Percentiles rank a stretch among this genome's conserved stretches.
phyloP scores from a whole-genome alignment of 2,888 invertebrate species.

The Tanytarsus gracilentus region DNA sequence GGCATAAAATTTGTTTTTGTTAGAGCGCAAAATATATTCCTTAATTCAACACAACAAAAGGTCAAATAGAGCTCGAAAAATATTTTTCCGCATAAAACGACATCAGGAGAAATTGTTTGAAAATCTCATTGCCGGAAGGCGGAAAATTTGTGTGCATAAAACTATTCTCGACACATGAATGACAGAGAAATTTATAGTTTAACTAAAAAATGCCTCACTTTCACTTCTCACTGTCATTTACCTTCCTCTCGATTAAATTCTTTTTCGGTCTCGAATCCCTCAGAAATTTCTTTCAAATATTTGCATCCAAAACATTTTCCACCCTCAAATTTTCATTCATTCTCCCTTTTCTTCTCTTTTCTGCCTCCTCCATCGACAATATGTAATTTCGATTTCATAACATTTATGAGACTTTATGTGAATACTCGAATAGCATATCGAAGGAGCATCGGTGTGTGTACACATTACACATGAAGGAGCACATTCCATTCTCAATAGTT shows the following conservation, averaged over 20 bases:
- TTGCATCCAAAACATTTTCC: slow-evolving; percentile 1
- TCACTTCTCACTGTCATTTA: background rate
- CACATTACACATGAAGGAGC: background rate
- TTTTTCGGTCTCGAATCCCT: background rate
- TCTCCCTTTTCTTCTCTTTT: background rate
- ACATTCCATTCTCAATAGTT: slow-evolving; percentile 3
- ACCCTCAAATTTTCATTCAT: background rate
- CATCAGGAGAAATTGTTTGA: too few species aligned
- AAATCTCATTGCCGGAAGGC: too few species aligned
- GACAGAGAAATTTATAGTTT: too few species aligned
- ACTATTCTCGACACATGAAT: too few species aligned
- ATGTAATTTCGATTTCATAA: slow-evolving; percentile 27
- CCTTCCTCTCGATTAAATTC: slow-evolving; percentile 5
- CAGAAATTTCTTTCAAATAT: slow-evolving; percentile 16
- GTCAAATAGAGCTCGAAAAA: too few species aligned
- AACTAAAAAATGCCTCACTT: background rate
- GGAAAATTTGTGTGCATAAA: too few species aligned
- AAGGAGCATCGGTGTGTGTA: background rate
- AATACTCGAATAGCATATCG: slow-evolving; percentile 8
- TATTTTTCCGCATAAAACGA: too few species aligned
- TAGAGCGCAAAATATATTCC: too few species aligned
- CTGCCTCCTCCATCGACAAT: slow-evolving; percentile 3
- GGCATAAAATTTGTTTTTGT: too few species aligned
- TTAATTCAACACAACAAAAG: too few species aligned
- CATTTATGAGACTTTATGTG: slow-evolving; percentile 26